Percentiles rank a stretch among this genome's conserved stretches.
Evolutionary conservation across 1,140 invertebrate species (phyloP).

Genomic region (Euglossa dilemma): DNA sequence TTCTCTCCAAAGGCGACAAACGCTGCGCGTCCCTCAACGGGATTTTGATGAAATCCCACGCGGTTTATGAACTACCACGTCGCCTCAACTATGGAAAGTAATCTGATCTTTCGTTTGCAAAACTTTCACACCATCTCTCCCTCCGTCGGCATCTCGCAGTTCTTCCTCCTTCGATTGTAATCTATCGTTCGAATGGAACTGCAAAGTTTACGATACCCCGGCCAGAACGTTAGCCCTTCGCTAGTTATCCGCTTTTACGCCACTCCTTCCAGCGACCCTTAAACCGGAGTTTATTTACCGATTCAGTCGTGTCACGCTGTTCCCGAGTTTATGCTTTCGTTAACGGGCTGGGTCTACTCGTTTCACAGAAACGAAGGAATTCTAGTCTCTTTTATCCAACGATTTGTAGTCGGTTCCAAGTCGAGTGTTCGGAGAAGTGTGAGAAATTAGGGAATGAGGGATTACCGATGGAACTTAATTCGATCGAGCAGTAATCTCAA

Average conservation of each 20-base stretch:
- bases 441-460: too few species aligned
- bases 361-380: too few species aligned
- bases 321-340: too few species aligned
- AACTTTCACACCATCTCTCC: slow-evolving; percentile 5
- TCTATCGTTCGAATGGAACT: neutral
- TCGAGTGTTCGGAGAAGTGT: too few species aligned
- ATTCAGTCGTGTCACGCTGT: too few species aligned
- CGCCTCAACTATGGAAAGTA: slow-evolving; percentile 46
- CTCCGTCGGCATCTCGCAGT: neutral
- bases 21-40: slow-evolving; percentile 54
- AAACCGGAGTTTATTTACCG: neutral
- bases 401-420: too few species aligned
- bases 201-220: neutral
- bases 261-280: neutral
- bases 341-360: too few species aligned
- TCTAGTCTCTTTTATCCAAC: too few species aligned
- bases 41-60: slow-evolving; percentile 68
- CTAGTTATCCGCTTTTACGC: neutral
- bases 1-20: slow-evolving; percentile 53
- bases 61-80: slow-evolving; percentile 63
- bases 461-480: too few species aligned
- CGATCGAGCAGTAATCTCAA: too few species aligned
- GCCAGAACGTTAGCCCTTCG: neutral
- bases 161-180: slow-evolving; percentile 49
- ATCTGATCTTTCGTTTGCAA: slow-evolving; percentile 46